Conservation (phyloP, 1,140 invertebrate genomes). For the Zaprionus ghesquierei region DNA sequence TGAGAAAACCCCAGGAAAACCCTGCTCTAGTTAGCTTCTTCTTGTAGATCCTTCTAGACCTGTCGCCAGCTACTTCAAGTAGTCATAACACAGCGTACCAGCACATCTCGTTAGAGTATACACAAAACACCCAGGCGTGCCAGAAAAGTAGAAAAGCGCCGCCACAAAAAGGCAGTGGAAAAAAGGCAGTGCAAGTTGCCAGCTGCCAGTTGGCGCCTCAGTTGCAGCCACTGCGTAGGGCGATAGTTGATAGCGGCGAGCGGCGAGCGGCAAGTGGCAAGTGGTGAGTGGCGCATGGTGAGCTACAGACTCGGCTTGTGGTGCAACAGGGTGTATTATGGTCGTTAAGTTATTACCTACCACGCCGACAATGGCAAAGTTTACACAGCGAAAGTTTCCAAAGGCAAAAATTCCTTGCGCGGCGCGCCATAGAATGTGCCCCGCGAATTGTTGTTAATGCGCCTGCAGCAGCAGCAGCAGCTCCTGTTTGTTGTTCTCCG, state of each 20-base stretch:
- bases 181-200: constrained; percentile 47
- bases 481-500: not conserved
- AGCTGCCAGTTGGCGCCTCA: constrained; percentile 17
- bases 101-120: constrained; percentile 11
- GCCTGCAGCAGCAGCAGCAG: constrained; percentile 10
- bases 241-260: constrained; percentile 35
- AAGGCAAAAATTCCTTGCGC: constrained; percentile 64
- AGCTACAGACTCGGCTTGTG: constrained; percentile 25
- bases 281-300: constrained; percentile 27
- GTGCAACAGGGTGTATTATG: constrained; percentile 81
- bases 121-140: constrained; percentile 24
- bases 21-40: not conserved
- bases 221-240: not conserved
- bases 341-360: constrained; percentile 80
- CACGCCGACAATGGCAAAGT: constrained; percentile 74
- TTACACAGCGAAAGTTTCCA: constrained; percentile 75
- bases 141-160: constrained; percentile 34
- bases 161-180: constrained; percentile 35
- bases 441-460: constrained; percentile 76
- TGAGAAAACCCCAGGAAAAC: no score
- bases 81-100: not conserved
- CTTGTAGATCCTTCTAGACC: not conserved
- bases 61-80: not conserved
- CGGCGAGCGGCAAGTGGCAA: not conserved
- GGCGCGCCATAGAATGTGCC: constrained; percentile 44